These are phyloP conservation scores for Amblyraja radiata DNA, from an alignment of 2,797 vertebrate species.

Conservation along the genomic window DNA sequence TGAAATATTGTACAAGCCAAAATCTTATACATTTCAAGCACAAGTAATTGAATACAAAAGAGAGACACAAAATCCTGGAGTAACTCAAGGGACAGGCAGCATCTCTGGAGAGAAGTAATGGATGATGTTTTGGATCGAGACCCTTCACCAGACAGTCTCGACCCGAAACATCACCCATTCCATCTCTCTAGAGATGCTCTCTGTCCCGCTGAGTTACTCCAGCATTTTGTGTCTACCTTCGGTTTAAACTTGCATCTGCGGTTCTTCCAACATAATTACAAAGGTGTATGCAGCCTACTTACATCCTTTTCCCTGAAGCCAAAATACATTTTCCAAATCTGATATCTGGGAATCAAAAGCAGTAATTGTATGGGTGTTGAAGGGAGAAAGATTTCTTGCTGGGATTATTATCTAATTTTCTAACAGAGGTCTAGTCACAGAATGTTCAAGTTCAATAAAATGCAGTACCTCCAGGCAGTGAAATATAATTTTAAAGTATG, in stretches of 20 bases:
- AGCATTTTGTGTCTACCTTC: no score
- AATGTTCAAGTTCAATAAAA: background rate
- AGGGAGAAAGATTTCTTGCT: background rate
- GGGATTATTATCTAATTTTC: background rate
- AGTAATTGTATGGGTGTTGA: background rate
- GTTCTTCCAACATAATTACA: background rate
- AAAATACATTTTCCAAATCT: background rate
- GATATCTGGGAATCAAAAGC: background rate
- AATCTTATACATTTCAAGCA: background rate
- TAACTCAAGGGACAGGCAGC: no score
- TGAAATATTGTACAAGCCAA: background rate
- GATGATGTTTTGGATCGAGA: no score
- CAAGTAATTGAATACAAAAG: background rate
- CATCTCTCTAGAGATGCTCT: no score
- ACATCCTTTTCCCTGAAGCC: background rate
- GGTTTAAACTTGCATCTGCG: no score
- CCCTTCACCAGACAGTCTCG: no score
- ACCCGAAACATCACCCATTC: no score
- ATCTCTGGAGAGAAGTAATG: no score
- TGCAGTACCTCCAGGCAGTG: background rate
- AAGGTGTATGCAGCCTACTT: background rate
- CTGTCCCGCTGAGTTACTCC: no score
- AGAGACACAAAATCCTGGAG: no score
- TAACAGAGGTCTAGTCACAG: background rate
- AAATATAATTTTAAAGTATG: conserved; percentile 3